Percentiles rank a stretch among this genome's conserved stretches.
phyloP scores from a whole-genome alignment of 2,797 vertebrate species.

The Phrynocephalus forsythii region DNA sequence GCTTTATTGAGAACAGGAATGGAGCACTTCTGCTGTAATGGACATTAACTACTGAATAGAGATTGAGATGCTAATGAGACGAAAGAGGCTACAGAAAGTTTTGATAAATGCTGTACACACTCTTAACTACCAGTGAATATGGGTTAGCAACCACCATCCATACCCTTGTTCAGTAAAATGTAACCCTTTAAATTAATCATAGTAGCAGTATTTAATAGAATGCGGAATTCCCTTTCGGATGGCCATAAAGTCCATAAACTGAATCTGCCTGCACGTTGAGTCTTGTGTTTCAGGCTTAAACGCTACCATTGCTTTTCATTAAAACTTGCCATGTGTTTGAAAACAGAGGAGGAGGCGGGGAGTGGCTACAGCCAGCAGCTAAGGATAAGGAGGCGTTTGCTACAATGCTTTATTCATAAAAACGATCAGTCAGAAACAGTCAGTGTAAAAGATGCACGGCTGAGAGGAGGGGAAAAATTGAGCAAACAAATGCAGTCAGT shows the following conservation, averaged over 20 bases:
- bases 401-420: constrained; percentile 63
- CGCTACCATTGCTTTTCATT: constrained; percentile 72
- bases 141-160: constrained; percentile 82
- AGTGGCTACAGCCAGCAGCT: constrained; percentile 78
- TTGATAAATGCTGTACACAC: constrained; percentile 84
- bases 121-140: constrained; percentile 82
- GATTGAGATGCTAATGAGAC: constrained; percentile 95
- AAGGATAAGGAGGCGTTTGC: constrained; percentile 73
- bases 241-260: constrained; percentile 78
- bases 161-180: constrained; percentile 81
- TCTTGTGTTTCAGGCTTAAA: constrained; percentile 78
- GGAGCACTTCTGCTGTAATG: constrained; percentile 86
- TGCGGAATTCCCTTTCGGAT: constrained; percentile 81
- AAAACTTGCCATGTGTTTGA: constrained; percentile 73
- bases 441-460: constrained; percentile 33
- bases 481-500: constrained; percentile 60
- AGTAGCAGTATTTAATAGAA: constrained; percentile 83
- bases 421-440: constrained; percentile 66
- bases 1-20: constrained; percentile 87
- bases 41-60: constrained; percentile 91
- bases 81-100: constrained; percentile 87
- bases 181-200: constrained; percentile 87
- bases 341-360: constrained; percentile 42
- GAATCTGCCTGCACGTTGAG: constrained; percentile 76
- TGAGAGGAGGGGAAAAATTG: constrained; percentile 56